Evolutionary conservation across 2,113 vertebrate species (phyloP).

Genomic region (Gallinago paraguaiae): DNA sequence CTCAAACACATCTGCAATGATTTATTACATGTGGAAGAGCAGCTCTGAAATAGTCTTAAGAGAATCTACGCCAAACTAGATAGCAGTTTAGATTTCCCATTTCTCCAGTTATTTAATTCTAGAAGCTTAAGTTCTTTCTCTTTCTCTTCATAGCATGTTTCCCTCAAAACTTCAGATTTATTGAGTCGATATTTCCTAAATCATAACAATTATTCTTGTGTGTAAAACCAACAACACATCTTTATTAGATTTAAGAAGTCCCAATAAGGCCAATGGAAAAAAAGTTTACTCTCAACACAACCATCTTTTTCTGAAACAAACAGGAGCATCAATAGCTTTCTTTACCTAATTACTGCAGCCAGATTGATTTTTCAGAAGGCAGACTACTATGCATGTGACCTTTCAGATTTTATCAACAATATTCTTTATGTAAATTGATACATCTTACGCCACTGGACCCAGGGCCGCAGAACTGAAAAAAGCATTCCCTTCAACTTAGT

Average conservation of each 20-base stretch:
- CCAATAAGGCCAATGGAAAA: not conserved
- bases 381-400: constrained; percentile 4
- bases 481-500: constrained; percentile 10
- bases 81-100: not conserved
- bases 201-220: not conserved
- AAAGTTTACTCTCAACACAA: not conserved
- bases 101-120: not conserved
- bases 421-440: constrained; percentile 44
- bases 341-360: not conserved
- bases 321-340: not conserved
- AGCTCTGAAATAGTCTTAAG: not conserved
- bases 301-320: constrained; percentile 4
- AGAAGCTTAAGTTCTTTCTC: not conserved
- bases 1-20: not conserved
- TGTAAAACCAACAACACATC: not conserved
- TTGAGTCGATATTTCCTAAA: not conserved
- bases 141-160: not conserved
- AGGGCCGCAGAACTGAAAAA: constrained; percentile 11
- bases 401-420: constrained; percentile 36
- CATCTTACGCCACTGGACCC: not conserved
- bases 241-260: not conserved
- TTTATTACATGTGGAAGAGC: not conserved
- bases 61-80: not conserved
- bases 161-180: not conserved
- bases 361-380: constrained; percentile 42